A percentile compares a stretch with the other conserved stretches of the same genome.
These are phyloP conservation scores for Aproaerema taeniolella DNA, from an alignment of 2,888 invertebrate genomes.

Conservation along the genomic window DNA sequence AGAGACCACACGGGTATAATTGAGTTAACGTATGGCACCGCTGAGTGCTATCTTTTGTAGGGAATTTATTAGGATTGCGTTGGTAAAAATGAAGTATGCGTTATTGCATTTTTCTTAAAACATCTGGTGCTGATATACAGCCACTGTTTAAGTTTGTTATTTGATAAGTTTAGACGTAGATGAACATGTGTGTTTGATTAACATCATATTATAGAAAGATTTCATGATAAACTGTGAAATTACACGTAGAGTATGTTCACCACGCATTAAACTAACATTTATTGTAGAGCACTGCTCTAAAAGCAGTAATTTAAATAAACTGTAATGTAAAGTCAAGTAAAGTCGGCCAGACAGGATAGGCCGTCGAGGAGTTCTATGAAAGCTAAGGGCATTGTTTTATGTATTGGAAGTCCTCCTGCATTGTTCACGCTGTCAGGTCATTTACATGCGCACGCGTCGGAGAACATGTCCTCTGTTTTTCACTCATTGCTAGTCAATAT, in stretches of 20 bases:
- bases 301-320: too few species aligned
- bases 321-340: too few species aligned
- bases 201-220: too few species aligned
- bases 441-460: constrained; percentile 46
- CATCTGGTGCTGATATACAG: too few species aligned
- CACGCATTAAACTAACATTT: too few species aligned
- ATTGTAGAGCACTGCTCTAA: too few species aligned
- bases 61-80: constrained; percentile 5
- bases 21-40: constrained; percentile 10
- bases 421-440: constrained; percentile 32
- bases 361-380: neutral
- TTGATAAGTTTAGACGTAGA: too few species aligned
- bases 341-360: too few species aligned
- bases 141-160: too few species aligned
- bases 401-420: constrained; percentile 21
- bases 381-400: constrained; percentile 9
- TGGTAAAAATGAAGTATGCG: neutral
- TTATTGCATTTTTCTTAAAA: constrained; percentile 5
- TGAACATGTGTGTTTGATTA: too few species aligned
- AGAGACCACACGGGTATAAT: constrained; percentile 43
- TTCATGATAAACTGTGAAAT: too few species aligned
- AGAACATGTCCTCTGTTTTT: constrained; percentile 31
- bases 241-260: too few species aligned
- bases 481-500: constrained; percentile 56
- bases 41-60: constrained; percentile 10